Conservation (phyloP, 2,888 invertebrate genomes). For the Eilema caniola region DNA sequence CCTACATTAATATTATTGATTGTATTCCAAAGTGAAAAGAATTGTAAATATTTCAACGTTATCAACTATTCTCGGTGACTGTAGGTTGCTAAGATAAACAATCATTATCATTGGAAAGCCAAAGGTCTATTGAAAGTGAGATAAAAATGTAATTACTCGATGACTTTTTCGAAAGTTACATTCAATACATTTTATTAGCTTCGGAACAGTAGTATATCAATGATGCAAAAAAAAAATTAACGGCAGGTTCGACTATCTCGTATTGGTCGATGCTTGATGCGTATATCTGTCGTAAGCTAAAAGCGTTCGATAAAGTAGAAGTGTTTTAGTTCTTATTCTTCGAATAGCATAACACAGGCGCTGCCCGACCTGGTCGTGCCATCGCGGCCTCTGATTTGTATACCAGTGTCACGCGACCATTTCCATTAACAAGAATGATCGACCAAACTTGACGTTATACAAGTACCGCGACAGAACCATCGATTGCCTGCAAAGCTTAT, state of each 20-base stretch:
- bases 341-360: slow-evolving; percentile 58
- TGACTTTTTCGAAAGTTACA: slow-evolving; percentile 7
- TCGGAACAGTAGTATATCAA: not conserved
- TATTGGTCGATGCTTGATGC: slow-evolving; percentile 47
- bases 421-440: slow-evolving; percentile 57
- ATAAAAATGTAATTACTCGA: not conserved
- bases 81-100: not conserved
- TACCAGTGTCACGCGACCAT: slow-evolving; percentile 66
- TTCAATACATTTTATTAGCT: slow-evolving; percentile 20
- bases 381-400: slow-evolving; percentile 69
- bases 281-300: slow-evolving; percentile 47
- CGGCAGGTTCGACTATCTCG: slow-evolving; percentile 34
- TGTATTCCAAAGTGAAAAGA: not conserved
- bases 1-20: not conserved
- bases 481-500: slow-evolving; percentile 10
- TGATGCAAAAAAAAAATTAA: slow-evolving; percentile 34
- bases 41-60: not conserved
- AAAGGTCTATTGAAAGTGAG: slow-evolving; percentile 4
- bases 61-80: not conserved
- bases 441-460: slow-evolving; percentile 54
- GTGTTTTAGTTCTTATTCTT: slow-evolving; percentile 65
- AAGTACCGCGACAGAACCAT: slow-evolving; percentile 23
- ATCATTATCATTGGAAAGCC: slow-evolving; percentile 5
- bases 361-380: slow-evolving; percentile 67
- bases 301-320: slow-evolving; percentile 61